Percentiles rank a stretch among this genome's conserved stretches.
Conservation (phyloP, 53 echinoderm and acorn worm genomes). For the Paracentrotus lividus region DNA sequence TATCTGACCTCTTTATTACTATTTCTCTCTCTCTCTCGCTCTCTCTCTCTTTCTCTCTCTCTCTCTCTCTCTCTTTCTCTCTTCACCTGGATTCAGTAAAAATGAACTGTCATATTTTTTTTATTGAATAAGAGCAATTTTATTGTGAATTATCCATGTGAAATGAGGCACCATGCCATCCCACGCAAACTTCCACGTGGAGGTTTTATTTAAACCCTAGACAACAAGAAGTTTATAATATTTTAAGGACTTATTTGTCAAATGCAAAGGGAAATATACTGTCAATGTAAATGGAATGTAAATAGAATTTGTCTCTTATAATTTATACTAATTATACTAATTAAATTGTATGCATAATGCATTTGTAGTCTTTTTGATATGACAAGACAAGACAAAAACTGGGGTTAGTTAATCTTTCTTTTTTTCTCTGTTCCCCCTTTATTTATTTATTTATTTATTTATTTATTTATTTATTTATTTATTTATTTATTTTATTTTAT, state of each 20-base stretch:
- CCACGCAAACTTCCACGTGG: not conserved
- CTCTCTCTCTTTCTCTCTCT: not conserved
- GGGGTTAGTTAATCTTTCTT: too few species aligned
- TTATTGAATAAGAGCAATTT: not conserved
- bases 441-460: too few species aligned
- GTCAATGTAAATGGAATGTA: not conserved
- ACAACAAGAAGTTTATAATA: not conserved
- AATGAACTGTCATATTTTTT: not conserved
- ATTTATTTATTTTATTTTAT: too few species aligned
- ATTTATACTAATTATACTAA: too few species aligned
- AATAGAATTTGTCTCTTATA: too few species aligned
- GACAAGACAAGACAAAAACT: too few species aligned
- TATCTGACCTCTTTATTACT: not conserved
- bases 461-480: too few species aligned
- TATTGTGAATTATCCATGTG: not conserved
- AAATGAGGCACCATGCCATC: not conserved
- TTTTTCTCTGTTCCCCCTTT: too few species aligned
- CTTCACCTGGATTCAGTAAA: not conserved
- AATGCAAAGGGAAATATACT: not conserved
- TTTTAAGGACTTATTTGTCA: not conserved
- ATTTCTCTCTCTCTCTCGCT: not conserved
- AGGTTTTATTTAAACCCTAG: not conserved
- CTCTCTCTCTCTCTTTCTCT: not conserved
- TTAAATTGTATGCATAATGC: too few species aligned
- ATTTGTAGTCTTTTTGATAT: too few species aligned